Conservation (phyloP, 2,113 vertebrate species). For the Bubo scandiacus region DNA sequence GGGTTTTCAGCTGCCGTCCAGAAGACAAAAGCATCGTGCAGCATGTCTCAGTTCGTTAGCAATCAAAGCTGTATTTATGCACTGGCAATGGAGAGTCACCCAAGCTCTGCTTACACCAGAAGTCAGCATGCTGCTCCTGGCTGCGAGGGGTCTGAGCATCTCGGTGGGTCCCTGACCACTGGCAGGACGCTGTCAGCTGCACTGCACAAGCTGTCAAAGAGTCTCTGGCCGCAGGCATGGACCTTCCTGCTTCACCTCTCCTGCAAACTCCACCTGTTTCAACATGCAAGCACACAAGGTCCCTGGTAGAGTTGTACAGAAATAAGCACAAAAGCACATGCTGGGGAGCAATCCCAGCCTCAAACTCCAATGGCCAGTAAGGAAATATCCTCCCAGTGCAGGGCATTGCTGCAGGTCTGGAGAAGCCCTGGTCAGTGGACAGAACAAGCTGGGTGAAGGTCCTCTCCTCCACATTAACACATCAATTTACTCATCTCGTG, state of each 20-base stretch:
- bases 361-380: background rate
- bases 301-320: background rate
- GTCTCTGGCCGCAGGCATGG: background rate
- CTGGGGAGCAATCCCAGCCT: background rate
- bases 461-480: background rate
- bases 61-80: background rate
- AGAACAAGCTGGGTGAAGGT: background rate
- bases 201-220: background rate
- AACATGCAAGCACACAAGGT: accelerated
- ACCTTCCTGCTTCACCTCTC: background rate
- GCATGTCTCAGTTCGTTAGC: background rate
- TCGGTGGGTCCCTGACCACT: background rate
- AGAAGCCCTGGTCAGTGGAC: background rate
- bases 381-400: background rate
- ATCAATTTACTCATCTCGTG: accelerated
- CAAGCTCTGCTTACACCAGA: background rate
- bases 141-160: background rate
- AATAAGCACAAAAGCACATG: background rate
- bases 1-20: background rate
- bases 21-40: background rate
- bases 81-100: background rate
- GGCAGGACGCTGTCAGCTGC: background rate
- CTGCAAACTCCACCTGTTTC: background rate
- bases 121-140: background rate
- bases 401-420: accelerated